Evolutionary conservation across 2,797 vertebrate genomes (phyloP), one percentile per base, ranked within the genome.

Genomic region (Monodelphis domestica): DNA sequence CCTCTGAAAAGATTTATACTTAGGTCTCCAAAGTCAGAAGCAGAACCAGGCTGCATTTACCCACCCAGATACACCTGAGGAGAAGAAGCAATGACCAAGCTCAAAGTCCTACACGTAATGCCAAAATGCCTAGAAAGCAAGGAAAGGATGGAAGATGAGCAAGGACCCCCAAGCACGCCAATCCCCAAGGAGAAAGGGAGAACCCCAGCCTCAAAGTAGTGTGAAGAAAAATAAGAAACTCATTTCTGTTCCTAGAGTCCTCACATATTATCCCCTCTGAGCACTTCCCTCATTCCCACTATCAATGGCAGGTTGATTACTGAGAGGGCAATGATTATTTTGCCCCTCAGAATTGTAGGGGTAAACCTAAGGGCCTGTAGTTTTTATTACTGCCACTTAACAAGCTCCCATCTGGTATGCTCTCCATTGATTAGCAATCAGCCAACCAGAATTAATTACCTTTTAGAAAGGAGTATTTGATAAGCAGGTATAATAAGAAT

Each of bases 1-100:
- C 89, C 92, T 97, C 88, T 97, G 96, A 97, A 96, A 97, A 98
- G 97, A 98, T 97, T 97, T 98, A 98, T 97, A 96, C 92, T 91
- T 91, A 92, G 87, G 94, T 97, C 92, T 96, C 91, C 93, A 93
- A 95, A 97, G 97, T 96, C 97, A 98, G 92, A 97, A 95, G 90
- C 89, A 97, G 95, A 97, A 96, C 30, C 89, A 97, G 63, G n/a
- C 63, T 96, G 94, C 53, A 95, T 96, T 78, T 95, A 91, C 94
- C 90, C 90, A 97, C 94, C 93, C 95, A 90, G 91, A 97, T 33
- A 56, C 10, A 97, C 87, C 94, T 96, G 95, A 96, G 95, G 95
- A 95, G 95, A 95, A 87, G 51, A 95, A 87, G 51, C 30, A 94
- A 78, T 33, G 95, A 95, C 93, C 98, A 97, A 98, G 96, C 93